Percentiles rank a stretch among this genome's conserved stretches.
Conservation (phyloP, 2,113 vertebrate genomes). For the Arvicanthis niloticus region DNA sequence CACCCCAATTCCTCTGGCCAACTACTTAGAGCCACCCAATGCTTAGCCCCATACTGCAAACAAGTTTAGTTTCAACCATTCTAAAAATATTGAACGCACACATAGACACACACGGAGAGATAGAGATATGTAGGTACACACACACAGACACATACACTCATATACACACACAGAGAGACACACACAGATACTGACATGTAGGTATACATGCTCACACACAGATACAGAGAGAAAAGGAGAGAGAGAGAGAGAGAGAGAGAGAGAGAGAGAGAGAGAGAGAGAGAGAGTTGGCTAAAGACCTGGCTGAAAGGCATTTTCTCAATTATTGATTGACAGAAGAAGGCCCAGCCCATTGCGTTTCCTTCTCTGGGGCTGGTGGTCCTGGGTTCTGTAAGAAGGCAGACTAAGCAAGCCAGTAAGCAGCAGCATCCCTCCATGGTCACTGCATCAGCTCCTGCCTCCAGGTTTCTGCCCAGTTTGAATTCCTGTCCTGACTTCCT, state of each 20-base stretch:
- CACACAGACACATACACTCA: not conserved
- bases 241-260: no score
- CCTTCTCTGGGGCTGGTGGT: not conserved
- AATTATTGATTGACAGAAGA: not conserved
- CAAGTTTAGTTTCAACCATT: not conserved
- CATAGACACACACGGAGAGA: rapidly evolving
- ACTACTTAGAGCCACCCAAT: not conserved
- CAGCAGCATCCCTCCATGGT: not conserved
- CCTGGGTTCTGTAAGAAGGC: not conserved
- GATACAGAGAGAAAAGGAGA: no score
- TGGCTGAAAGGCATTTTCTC: not conserved
- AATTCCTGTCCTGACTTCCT: not conserved
- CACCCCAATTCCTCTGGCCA: not conserved
- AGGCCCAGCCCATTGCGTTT: not conserved
- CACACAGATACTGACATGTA: no score
- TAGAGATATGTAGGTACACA: not conserved
- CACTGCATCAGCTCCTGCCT: not conserved
- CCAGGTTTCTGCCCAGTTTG: not conserved
- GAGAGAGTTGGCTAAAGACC: not conserved
- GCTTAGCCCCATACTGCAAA: not conserved
- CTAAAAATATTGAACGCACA: not conserved
- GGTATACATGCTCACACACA: no score
- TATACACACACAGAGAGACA: no score
- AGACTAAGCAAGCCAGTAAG: not conserved
- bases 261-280: no score